Percentiles rank a stretch among this genome's conserved stretches.
These are phyloP conservation scores for Prietella phreatophila DNA, from an alignment of 2,113 vertebrate species.

Conservation along the genomic window DNA sequence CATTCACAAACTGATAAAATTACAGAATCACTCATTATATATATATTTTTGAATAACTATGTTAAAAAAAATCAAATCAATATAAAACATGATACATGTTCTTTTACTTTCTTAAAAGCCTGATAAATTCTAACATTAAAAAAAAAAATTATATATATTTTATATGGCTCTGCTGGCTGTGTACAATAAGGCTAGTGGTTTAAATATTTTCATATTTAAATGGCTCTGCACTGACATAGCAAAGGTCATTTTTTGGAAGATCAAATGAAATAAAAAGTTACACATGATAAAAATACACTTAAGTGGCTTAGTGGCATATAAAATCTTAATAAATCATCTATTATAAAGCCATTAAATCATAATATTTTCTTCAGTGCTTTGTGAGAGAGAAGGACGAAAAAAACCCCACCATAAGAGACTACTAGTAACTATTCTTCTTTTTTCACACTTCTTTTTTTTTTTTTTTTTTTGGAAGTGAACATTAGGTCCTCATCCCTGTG, in stretches of 20 bases:
- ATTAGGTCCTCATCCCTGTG: constrained; percentile 29
- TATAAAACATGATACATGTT: constrained; percentile 69
- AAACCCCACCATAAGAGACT: constrained; percentile 53
- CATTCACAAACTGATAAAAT: constrained; percentile 65
- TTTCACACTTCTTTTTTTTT: constrained; percentile 17
- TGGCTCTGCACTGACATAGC: constrained; percentile 58
- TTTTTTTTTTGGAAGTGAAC: constrained; percentile 52
- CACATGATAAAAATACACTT: constrained; percentile 71
- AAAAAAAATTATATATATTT: constrained; percentile 46
- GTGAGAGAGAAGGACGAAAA: constrained; percentile 56
- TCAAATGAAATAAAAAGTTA: constrained; percentile 65
- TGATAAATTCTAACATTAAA: constrained; percentile 57
- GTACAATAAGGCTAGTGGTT: constrained; percentile 49
- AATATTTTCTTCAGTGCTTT: constrained; percentile 73
- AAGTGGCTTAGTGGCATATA: constrained; percentile 72
- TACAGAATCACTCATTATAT: constrained; percentile 54
- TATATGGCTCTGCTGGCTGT: constrained; percentile 51
- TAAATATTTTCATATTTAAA: constrained; percentile 60
- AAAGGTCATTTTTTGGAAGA: constrained; percentile 60
- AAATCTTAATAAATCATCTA: constrained; percentile 68
- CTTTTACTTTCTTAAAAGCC: constrained; percentile 57
- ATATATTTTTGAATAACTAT: constrained; percentile 54
- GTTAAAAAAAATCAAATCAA: constrained; percentile 60
- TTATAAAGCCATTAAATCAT: constrained; percentile 72
- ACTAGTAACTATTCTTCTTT: constrained; percentile 32